Percentiles rank a stretch among this genome's conserved stretches.
Evolutionary conservation across 2,888 invertebrate species (phyloP).

Genomic region (Caenorhabditis japonica): DNA sequence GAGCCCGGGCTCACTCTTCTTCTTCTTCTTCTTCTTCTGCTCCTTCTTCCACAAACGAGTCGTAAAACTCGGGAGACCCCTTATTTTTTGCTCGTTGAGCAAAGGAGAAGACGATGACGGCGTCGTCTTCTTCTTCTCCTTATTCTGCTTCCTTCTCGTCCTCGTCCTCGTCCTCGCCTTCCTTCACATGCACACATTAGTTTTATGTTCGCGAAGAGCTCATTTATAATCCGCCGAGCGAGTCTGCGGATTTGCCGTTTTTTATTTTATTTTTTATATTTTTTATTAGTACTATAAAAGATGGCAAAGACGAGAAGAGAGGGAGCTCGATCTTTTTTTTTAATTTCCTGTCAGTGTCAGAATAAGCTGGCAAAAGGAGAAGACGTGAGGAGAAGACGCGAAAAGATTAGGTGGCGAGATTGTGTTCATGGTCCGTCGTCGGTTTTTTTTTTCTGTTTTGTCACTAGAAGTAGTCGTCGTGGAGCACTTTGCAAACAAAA

Average conservation of each 20-base stretch:
- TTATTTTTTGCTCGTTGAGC: conserved; percentile 15
- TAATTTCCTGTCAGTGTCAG: conserved; percentile 6
- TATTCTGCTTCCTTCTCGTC: not conserved
- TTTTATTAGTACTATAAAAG: too few relatives aligned
- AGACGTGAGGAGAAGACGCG: too few relatives aligned
- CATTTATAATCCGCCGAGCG: conserved; percentile 34
- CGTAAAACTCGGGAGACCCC: conserved; percentile 43
- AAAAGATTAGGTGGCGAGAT: too few relatives aligned
- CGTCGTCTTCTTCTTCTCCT: conserved; percentile 8
- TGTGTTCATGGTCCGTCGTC: conserved; percentile 1
- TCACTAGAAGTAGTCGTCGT: too few relatives aligned
- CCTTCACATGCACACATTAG: conserved; percentile 26
- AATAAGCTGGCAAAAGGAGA: too few relatives aligned
- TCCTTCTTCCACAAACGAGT: conserved; percentile 30
- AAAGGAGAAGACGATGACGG: too few relatives aligned
- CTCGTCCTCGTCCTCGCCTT: not conserved
- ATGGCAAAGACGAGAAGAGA: too few relatives aligned
- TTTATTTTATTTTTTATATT: too few relatives aligned
- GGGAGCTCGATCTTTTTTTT: conserved; percentile 1
- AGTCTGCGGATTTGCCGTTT: too few relatives aligned
- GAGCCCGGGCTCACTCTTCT: conserved; percentile 5
- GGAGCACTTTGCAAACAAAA: too few relatives aligned
- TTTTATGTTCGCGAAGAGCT: conserved; percentile 27
- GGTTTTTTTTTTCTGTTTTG: not conserved
- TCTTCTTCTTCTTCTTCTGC: not conserved